Conservation (phyloP, 1,140 invertebrate species). For the Choristoneura fumiferana region DNA sequence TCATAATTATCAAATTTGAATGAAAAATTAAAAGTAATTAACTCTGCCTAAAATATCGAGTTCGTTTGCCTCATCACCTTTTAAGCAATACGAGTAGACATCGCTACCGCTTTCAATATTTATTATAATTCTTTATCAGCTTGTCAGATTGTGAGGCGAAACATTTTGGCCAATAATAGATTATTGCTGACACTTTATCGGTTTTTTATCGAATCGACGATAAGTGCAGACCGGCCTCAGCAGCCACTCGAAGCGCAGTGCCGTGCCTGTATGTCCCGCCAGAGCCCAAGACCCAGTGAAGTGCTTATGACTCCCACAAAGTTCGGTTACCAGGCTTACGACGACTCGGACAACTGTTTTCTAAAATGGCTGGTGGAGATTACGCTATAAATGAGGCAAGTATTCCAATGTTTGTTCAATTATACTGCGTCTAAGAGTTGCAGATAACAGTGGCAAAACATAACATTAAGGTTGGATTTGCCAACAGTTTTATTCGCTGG, state of each 20-base stretch:
- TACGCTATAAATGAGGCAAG: slow-evolving; percentile 56
- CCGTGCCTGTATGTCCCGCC: neutral
- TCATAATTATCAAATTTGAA: too few species aligned
- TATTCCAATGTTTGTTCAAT: slow-evolving; percentile 7
- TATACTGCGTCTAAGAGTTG: too few species aligned
- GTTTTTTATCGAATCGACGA: neutral
- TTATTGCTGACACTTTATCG: slow-evolving; percentile 1
- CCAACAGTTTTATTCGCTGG: too few species aligned
- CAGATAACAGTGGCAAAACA: too few species aligned
- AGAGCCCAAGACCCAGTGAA: neutral
- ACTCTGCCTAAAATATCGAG: too few species aligned
- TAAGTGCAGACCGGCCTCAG: neutral
- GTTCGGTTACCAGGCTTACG: slow-evolving; percentile 23
- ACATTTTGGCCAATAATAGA: neutral
- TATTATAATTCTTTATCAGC: neutral
- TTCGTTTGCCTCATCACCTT: too few species aligned
- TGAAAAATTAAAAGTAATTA: too few species aligned
- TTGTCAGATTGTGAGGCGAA: neutral
- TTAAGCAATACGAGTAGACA: too few species aligned
- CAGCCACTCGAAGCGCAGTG: neutral
- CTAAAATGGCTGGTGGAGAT: slow-evolving; percentile 54
- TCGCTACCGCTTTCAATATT: neutral
- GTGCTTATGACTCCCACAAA: slow-evolving; percentile 34
- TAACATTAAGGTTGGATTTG: too few species aligned
- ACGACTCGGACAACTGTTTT: slow-evolving; percentile 33